Base-by-base conservation (phyloP, 53 echinoderm and acorn worm species). In the Holothuria leucospilota region DNA sequence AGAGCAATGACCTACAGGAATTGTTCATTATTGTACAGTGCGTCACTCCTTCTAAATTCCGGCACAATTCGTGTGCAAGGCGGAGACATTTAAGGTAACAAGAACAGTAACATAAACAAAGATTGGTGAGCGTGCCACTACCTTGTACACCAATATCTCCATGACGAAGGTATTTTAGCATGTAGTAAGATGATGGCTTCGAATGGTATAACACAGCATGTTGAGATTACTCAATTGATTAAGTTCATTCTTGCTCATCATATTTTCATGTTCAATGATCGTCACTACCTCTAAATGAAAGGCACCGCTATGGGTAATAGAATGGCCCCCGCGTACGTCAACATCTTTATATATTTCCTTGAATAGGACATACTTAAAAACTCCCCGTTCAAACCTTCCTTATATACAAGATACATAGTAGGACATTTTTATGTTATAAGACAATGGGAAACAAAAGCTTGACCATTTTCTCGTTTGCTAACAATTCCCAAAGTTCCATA, bases 221-320 rank as follows among this genome's bases (percentile, higher is more conserved):
- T 34, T 34, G 34, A 34, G 34, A 34, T 34, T 34, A 2, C 34
- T 34, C 34, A 34, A 3, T 34, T 34, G 34, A 34, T 62, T 62
- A 20, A 40, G 51, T 74, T 74, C 39, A 74, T 74, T 18, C 74
- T 74, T 46, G 49, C n/a, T 28, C 39, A 74, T 46, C 39, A 74
- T 15, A 74, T 39, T 46, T 74, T 42, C 20, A 24, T 40, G 12
- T 74, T 74, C 42, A 20, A 74, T 42, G 49, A 24, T 39, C 74
- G 49, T 18, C 40, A 51, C 42, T n/a, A n/a, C 4, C 20, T 62
- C 62, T 4, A 62, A 62, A 2, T n/a, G 20, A 62, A 20, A 20
- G 62, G 62, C 20, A 62, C 1, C 20, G 62, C 62, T 20, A 62
- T 62, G 62, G 62, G 62, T 2, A 61, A 1, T n/a, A 61, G 62